A percentile compares a stretch with the other conserved stretches of the same genome.
phyloP scores from a whole-genome alignment of 2,113 vertebrate genomes.

The Tachysurus fulvidraco region DNA sequence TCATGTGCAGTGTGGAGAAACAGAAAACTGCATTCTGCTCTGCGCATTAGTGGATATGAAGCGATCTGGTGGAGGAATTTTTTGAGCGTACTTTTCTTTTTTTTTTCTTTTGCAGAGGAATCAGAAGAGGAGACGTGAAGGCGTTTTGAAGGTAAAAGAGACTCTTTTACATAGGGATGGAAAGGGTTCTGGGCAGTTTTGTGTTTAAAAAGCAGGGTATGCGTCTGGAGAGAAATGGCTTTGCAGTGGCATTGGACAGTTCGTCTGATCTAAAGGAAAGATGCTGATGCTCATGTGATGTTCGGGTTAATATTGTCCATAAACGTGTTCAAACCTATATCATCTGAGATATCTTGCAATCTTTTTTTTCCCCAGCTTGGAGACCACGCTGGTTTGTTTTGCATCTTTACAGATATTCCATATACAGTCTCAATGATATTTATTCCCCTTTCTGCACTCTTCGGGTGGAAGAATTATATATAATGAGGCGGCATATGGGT shows the following conservation, averaged over 20 bases:
- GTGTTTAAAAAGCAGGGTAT: not conserved
- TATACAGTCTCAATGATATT: not conserved
- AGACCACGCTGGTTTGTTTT: slow-evolving; percentile 6
- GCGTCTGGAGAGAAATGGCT: not conserved
- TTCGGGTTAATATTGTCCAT: not conserved
- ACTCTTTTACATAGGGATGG: not conserved
- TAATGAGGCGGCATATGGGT: not conserved
- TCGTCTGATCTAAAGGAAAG: not conserved
- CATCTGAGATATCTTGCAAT: not conserved
- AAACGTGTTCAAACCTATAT: not conserved
- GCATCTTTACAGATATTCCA: not conserved
- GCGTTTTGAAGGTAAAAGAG: slow-evolving; percentile 4
- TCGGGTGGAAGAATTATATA: not conserved
- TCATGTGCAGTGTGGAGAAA: slow-evolving; percentile 70
- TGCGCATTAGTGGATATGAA: slow-evolving; percentile 63
- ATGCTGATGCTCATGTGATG: not conserved
- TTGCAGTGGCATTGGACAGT: not conserved
- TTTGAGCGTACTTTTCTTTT: slow-evolving; percentile 58
- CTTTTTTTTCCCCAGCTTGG: not conserved
- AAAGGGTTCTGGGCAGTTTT: not conserved
- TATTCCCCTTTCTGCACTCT: not conserved
- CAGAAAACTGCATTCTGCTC: slow-evolving; percentile 53
- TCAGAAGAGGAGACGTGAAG: slow-evolving; percentile 6
- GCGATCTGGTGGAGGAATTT: slow-evolving; percentile 59
- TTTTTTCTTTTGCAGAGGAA: not conserved